Evolutionary conservation across 2,113 vertebrate species (phyloP).

Genomic region (Hippocampus mohnikei): DNA sequence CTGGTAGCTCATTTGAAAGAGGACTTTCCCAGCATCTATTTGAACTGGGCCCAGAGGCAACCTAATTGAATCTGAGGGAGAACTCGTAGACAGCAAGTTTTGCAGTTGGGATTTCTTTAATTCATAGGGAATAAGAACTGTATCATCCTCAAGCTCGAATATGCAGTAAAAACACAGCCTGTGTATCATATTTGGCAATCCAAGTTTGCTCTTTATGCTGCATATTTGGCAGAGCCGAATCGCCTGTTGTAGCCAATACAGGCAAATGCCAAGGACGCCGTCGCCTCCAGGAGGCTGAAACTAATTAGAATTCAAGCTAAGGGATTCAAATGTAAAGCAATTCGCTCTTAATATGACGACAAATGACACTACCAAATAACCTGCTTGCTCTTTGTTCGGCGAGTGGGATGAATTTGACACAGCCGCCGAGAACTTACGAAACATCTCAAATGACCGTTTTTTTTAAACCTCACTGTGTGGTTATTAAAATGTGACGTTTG

Average conservation of each 20-base stretch:
- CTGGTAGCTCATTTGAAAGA: slow-evolving; percentile 58
- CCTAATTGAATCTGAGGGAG: slow-evolving; percentile 64
- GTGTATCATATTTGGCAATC: neutral
- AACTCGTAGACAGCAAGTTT: neutral
- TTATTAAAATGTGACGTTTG: no score
- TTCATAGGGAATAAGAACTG: neutral
- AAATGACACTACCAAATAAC: no score
- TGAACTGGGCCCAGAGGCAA: slow-evolving; percentile 58
- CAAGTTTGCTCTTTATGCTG: neutral
- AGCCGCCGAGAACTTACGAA: no score
- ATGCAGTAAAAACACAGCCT: neutral
- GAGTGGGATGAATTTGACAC: no score
- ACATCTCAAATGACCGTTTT: no score
- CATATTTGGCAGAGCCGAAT: neutral
- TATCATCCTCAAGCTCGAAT: neutral
- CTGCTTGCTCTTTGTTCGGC: no score
- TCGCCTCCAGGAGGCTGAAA: no score
- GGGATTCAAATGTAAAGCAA: neutral
- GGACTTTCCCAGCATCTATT: slow-evolving; percentile 59
- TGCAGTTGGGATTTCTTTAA: neutral
- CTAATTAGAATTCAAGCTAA: neutral
- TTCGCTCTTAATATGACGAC: neutral
- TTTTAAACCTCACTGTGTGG: no score
- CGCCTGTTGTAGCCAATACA: no score
- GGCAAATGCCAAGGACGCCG: no score